phyloP scores from a whole-genome alignment of 1,140 invertebrate genomes.

The Eriosoma lanigerum region DNA sequence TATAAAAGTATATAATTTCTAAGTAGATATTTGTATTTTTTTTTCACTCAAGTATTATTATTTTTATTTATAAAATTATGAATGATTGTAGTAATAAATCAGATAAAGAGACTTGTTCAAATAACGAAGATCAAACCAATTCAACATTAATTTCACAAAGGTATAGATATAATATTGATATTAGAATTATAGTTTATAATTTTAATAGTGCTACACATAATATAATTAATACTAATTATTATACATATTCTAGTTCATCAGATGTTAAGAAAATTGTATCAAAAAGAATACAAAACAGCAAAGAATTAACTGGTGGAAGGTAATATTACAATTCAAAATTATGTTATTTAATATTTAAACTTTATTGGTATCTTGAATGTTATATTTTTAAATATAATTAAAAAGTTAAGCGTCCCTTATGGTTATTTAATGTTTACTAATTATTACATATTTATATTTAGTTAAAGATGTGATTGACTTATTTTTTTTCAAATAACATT shows the following conservation, averaged over 20 bases:
- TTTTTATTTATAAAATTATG: neutral
- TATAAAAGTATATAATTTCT: neutral
- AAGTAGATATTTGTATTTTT: neutral
- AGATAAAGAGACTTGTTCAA: neutral
- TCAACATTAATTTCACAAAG: neutral
- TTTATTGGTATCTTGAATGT: no score
- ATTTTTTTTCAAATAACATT: no score
- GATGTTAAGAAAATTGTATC: neutral
- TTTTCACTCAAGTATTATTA: neutral
- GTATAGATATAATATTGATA: neutral
- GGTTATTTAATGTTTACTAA: no score
- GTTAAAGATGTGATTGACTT: no score
- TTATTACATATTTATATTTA: no score
- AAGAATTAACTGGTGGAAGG: slow-evolving; percentile 2
- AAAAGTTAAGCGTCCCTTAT: no score
- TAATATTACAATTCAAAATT: neutral
- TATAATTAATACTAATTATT: neutral
- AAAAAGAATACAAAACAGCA: neutral
- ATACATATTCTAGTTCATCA: neutral
- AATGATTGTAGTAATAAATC: neutral
- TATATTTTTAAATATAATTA: no score
- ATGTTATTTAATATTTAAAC: neutral
- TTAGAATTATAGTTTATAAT: no score
- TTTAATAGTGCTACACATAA: no score
- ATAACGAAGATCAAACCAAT: neutral